Conservation (phyloP, 2,113 vertebrate species). For the Misgurnus mizolepis region DNA sequence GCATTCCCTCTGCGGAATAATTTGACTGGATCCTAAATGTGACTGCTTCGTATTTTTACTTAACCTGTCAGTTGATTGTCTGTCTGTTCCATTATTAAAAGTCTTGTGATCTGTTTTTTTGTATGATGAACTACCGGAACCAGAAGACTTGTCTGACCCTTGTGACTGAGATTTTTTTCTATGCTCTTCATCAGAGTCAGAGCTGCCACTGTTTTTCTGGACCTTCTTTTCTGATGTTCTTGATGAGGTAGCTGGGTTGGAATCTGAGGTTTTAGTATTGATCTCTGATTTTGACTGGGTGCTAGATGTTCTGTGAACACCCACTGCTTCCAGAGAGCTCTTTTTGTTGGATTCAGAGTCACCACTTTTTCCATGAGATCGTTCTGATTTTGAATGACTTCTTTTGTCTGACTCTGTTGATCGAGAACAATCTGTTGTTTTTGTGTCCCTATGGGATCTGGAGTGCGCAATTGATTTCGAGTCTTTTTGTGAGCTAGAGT, state of each 20-base stretch:
- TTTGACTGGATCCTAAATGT: slow-evolving; percentile 44
- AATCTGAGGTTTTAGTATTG: slow-evolving; percentile 72
- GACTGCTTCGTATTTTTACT: slow-evolving; percentile 54
- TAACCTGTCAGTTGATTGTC: slow-evolving; percentile 66
- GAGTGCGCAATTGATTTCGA: slow-evolving; percentile 82
- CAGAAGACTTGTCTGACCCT: slow-evolving; percentile 70
- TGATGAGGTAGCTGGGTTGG: slow-evolving; percentile 65
- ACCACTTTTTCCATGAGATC: slow-evolving; percentile 80
- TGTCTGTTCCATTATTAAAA: slow-evolving; percentile 59
- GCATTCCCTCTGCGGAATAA: slow-evolving; percentile 52
- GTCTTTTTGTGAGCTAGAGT: slow-evolving; percentile 87
- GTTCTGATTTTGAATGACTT: slow-evolving; percentile 81
- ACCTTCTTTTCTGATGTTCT: slow-evolving; percentile 78
- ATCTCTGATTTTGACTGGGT: slow-evolving; percentile 80
- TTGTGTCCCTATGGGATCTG: slow-evolving; percentile 83
- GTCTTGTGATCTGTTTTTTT: slow-evolving; percentile 59
- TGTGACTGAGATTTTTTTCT: slow-evolving; percentile 80
- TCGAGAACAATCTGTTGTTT: slow-evolving; percentile 77
- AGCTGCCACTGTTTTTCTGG: slow-evolving; percentile 81
- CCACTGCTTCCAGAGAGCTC: slow-evolving; percentile 80
- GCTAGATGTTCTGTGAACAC: slow-evolving; percentile 76
- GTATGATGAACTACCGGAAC: slow-evolving; percentile 51
- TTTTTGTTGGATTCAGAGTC: slow-evolving; percentile 83
- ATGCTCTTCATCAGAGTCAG: slow-evolving; percentile 82
- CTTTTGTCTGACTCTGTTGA: slow-evolving; percentile 82